phyloP scores from a whole-genome alignment of 2,797 vertebrate genomes.

The Spondyliosoma cantharus region DNA sequence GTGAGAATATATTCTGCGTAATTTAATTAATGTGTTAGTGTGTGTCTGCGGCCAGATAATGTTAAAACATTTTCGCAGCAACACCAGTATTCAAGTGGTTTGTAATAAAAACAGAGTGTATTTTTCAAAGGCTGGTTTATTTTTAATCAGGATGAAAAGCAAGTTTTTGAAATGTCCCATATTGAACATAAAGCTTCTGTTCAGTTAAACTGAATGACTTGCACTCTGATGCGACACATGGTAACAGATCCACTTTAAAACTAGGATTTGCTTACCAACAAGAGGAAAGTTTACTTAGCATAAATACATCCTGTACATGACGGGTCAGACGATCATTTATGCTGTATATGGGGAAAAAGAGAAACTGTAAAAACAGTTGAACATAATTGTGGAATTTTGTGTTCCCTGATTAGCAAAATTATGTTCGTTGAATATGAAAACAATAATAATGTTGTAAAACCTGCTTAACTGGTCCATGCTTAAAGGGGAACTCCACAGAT shows the following conservation, averaged over 20 bases:
- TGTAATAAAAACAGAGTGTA: neutral
- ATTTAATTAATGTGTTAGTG: constrained; percentile 53
- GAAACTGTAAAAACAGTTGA: neutral
- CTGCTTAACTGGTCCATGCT: neutral
- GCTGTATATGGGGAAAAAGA: neutral
- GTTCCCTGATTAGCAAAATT: neutral
- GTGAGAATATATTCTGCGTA: constrained; percentile 37
- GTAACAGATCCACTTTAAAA: neutral
- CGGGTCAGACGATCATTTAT: neutral
- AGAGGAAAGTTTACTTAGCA: neutral
- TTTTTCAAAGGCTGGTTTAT: neutral
- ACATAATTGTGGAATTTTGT: neutral
- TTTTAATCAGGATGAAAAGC: neutral
- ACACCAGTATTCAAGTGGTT: neutral
- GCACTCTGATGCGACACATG: neutral
- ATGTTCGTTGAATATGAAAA: neutral
- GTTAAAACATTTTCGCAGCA: constrained; percentile 32
- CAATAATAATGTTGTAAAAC: neutral
- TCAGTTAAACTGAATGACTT: neutral
- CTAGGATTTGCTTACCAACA: too few species aligned
- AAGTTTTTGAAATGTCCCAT: neutral
- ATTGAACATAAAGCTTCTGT: constrained; percentile 3
- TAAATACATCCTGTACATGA: neutral
- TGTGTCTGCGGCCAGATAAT: constrained; percentile 15
- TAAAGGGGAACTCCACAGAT: neutral